phyloP scores from a whole-genome alignment of 1,140 invertebrate genomes.

The Semibalanus balanoides region DNA sequence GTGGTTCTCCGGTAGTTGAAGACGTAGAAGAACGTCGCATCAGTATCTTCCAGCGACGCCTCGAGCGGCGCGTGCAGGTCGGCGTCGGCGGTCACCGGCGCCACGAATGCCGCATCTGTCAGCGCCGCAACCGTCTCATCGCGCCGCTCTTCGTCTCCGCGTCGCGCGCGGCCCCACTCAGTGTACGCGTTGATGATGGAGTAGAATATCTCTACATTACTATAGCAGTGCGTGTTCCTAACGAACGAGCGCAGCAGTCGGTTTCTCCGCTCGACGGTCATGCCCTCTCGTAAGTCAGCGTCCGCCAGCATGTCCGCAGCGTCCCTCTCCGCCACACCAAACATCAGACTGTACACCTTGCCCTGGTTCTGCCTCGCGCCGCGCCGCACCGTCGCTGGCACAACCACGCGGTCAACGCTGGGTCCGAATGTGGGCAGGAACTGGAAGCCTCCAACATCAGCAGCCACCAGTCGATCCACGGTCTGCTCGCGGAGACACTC shows the following conservation, averaged over 20 bases:
- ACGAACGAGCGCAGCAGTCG: conserved; percentile 85
- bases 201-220: conserved; percentile 92
- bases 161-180: conserved; percentile 83
- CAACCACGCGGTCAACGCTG: conserved; percentile 63
- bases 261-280: conserved; percentile 74
- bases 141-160: conserved; percentile 79
- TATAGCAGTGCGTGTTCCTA: conserved; percentile 81
- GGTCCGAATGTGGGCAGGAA: conserved; percentile 61
- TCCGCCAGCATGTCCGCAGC: conserved; percentile 35
- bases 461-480: conserved; percentile 17
- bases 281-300: conserved; percentile 62
- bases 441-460: conserved; percentile 17
- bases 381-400: conserved; percentile 40
- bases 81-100: conserved; percentile 64
- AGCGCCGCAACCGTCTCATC: conserved; percentile 83
- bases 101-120: conserved; percentile 80
- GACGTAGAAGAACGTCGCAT: conserved; percentile 75
- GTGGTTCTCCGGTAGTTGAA: conserved; percentile 50
- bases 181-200: conserved; percentile 95
- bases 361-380: conserved; percentile 20
- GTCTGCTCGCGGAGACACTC: conserved; percentile 20
- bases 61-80: conserved; percentile 45
- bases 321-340: conserved; percentile 41
- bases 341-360: conserved; percentile 36
- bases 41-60: conserved; percentile 24